Evolutionary conservation across 2,888 invertebrate genomes (phyloP), one percentile per base, ranked within the genome.

Genomic region (Acleris laterana): DNA sequence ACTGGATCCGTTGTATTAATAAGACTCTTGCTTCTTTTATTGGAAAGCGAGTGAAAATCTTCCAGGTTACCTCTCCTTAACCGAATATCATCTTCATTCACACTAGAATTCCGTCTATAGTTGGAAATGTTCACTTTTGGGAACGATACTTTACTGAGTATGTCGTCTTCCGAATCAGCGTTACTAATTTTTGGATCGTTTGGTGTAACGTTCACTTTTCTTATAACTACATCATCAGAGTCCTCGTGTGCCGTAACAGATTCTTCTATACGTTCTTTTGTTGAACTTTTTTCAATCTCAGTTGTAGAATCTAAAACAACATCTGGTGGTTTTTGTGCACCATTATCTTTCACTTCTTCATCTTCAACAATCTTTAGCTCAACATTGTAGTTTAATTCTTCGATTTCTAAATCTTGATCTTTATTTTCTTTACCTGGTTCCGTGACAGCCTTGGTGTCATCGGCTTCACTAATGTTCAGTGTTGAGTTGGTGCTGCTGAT

Each of bases 281-380:
- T 22, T 1, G 49, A 32, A 50, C 25, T 17, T 70, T 75, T 79
- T 44, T 70, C 64, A 51, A 56, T 72, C 61, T 78, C 72, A 62
- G 67, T 64, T 28, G 68, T 62, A 58, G 60, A 63, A 46, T 69
- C 60, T 56, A 60, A 60, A 3, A 61, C 60, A 44, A 44, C 63
- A 57, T 72, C 66, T 51, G 71, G 55, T 38, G 68, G 68, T 49
- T 63, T 64, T 64, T 70, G 59, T 16, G 62, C 66, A 20, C 46
- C 69, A 25, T 61, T 69, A 20, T 70, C 67, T 56, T 77, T 73
- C 9, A 73, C 71, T 46, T 93, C 93, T 76, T 88, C 86, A 64
- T 93, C 93, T 84, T 93, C 93, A 49, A 92, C 81, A 59, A 93
- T 93, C 83, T 92, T 91, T 38, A 93, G 83, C 74, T 93, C 93